Evolutionary conservation across 1,140 invertebrate species (phyloP).

Genomic region (Drosophila pseudoobscura): DNA sequence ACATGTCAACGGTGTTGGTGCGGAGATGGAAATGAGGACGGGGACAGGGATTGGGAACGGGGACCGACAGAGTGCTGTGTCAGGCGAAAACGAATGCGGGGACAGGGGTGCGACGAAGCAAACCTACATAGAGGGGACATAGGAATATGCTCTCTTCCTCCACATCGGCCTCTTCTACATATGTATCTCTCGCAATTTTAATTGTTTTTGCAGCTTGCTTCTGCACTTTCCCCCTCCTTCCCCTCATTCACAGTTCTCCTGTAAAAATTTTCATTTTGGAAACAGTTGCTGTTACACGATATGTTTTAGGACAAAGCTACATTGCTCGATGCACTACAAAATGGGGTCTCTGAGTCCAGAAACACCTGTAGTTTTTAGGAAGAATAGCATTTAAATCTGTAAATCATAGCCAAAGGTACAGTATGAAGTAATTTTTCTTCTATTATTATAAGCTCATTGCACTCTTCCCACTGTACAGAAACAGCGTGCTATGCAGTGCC

Average conservation of each 20-base stretch:
- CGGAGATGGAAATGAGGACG: neutral
- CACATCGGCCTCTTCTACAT: neutral
- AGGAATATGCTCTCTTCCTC: constrained; percentile 7
- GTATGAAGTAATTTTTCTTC: no score
- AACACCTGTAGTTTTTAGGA: no score
- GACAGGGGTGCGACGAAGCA: constrained; percentile 3
- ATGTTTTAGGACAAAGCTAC: no score
- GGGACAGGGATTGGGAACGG: neutral
- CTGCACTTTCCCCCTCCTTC: neutral
- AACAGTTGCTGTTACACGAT: no score
- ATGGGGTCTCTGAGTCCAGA: no score
- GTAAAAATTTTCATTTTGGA: neutral
- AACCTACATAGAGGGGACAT: no score
- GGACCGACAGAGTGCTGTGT: constrained; percentile 28
- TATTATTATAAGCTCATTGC: no score
- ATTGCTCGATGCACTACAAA: no score
- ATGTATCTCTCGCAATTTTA: constrained; percentile 41
- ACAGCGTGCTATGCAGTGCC: no score
- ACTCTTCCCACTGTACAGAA: no score
- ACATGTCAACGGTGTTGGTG: constrained; percentile 11
- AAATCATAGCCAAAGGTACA: no score
- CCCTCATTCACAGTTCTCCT: constrained; percentile 23
- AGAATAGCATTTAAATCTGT: no score
- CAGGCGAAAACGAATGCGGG: constrained; percentile 32
- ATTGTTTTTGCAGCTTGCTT: constrained; percentile 49